Evolutionary conservation across 2,113 vertebrate genomes (phyloP), one percentile per base, ranked within the genome.

Genomic region (Phaetusa simplex): DNA sequence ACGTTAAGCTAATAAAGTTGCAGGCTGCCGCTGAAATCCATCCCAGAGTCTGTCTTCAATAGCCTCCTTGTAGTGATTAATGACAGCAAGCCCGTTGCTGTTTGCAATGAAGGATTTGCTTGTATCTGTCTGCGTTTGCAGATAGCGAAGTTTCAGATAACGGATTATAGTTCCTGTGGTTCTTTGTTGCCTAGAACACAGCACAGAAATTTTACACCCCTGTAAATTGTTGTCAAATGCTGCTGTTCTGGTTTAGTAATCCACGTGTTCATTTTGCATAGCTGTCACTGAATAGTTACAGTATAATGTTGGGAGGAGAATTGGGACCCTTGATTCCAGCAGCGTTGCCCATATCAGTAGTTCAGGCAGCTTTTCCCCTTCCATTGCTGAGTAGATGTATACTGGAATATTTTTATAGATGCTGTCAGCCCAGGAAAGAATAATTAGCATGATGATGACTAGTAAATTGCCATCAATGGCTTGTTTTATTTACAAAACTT

Each of bases 1-100:
- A 87, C 92, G 82, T 88, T 96, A 82, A 83, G 79, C 82, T 95
- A 97, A 96, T 97, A 95, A 96, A 96, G 96, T 93, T 92, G 78
- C 90, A 96, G 85, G 34, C 92, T 96, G 95, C 82, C 0, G 27
- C 93, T 97, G 90, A 96, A 96, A 97, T 95, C 90, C 85, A 93
- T 96, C 87, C 90, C 79, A 73, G 95, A 88, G 73, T 21, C 93
- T 96, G 96, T 93, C 84, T 97, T 96, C 96, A 96, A 96, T 93
- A 93, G 84, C 24, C 92, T 96, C 58, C 95, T 96, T 90, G 84
- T 87, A 66, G 78, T 97, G 95, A 97, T 96, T 96, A 96, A 90
- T 96, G 94, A 95, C 78, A 93, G 91, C 62, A 66, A 95, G 66
- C 49, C 74, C 17, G 3, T 72, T 94, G 93, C 95, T 85, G 71